Conservation (phyloP, 2,113 vertebrate species). For the Bubalus kerabau region DNA sequence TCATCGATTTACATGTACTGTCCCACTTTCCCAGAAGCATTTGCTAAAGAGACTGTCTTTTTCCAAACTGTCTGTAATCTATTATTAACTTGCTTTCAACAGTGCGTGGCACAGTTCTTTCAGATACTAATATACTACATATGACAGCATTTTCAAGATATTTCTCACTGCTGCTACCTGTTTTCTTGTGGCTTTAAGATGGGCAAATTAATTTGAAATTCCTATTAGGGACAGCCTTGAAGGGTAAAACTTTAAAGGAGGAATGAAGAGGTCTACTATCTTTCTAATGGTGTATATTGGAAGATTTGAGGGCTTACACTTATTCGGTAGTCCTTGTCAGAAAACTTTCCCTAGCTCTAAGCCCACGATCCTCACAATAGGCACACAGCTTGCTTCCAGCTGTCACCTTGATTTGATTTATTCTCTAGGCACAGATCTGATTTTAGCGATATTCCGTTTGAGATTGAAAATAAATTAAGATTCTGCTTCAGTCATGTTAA, state of each 20-base stretch:
- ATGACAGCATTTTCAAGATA: neutral
- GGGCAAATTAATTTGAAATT: slow-evolving; percentile 1
- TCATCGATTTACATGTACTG: neutral
- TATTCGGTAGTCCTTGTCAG: neutral
- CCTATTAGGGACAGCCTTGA: neutral
- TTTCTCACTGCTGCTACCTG: neutral
- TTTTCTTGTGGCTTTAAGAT: neutral
- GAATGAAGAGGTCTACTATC: neutral
- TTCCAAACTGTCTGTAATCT: neutral
- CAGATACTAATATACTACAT: neutral
- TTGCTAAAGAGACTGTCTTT: neutral
- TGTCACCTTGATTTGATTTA: slow-evolving; percentile 11
- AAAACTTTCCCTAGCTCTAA: neutral
- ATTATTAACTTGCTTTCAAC: neutral
- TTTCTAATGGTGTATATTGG: neutral
- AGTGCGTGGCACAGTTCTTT: neutral
- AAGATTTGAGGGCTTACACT: neutral
- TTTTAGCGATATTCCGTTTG: neutral
- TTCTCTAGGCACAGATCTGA: neutral
- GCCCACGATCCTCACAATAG: neutral
- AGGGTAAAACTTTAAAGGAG: neutral
- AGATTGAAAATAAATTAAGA: slow-evolving; percentile 7
- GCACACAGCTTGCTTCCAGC: neutral
- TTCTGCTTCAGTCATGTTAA: neutral
- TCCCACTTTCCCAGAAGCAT: neutral